Evolutionary conservation across 2,888 invertebrate genomes (phyloP).

Genomic region (Pedicia rivosa): DNA sequence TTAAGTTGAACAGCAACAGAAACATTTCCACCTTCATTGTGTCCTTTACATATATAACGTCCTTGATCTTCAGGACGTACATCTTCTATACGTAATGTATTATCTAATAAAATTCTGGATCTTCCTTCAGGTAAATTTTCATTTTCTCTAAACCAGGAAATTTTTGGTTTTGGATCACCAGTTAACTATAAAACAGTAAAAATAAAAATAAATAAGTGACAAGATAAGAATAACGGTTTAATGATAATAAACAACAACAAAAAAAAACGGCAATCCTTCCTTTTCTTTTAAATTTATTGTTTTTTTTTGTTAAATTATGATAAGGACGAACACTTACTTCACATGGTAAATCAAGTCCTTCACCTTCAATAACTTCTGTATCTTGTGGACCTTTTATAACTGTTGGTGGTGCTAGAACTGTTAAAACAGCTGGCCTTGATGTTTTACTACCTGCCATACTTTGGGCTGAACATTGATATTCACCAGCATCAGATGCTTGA

Average conservation of each 20-base stretch:
- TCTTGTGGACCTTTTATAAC: slow-evolving; percentile 17
- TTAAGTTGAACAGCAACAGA: slow-evolving; percentile 15
- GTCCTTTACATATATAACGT: slow-evolving; percentile 16
- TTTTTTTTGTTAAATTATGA: background rate
- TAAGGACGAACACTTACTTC: slow-evolving; percentile 14
- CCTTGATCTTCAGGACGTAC: slow-evolving; percentile 18
- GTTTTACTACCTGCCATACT: slow-evolving; percentile 19
- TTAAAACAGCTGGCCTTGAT: slow-evolving; percentile 15
- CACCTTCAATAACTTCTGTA: slow-evolving; percentile 19
- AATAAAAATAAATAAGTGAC: background rate
- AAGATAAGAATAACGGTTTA: background rate
- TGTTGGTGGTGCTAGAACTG: slow-evolving; percentile 17
- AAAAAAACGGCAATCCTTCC: too few relatives aligned
- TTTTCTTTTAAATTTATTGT: too few relatives aligned
- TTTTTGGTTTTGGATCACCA: slow-evolving; percentile 16
- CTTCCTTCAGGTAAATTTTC: slow-evolving; percentile 17
- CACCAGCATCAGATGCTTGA: slow-evolving; percentile 16
- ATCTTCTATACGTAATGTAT: slow-evolving; percentile 18
- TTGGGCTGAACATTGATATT: slow-evolving; percentile 19
- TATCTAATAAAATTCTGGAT: slow-evolving; percentile 17
- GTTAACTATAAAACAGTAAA: slow-evolving; percentile 5
- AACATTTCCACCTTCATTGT: slow-evolving; percentile 19
- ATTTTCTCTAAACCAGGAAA: slow-evolving; percentile 16
- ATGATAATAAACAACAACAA: background rate
- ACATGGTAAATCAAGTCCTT: slow-evolving; percentile 18